Base-by-base conservation (phyloP, 2,888 invertebrate species). In the Plebejus argus region DNA sequence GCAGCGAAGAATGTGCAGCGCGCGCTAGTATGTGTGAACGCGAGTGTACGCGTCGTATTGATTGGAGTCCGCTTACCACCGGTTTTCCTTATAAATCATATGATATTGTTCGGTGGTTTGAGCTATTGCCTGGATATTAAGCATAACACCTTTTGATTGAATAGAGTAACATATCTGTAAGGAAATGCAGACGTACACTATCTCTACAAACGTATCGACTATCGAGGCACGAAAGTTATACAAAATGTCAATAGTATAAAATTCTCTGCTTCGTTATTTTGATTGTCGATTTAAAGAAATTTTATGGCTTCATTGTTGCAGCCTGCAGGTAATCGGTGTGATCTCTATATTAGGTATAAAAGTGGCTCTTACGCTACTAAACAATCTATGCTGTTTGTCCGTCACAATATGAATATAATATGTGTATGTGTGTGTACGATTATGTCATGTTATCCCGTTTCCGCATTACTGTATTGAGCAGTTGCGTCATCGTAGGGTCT, bases 1-100 rank as follows among this genome's bases (percentile, higher is more conserved):
- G 84, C 84, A 83, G 84, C 85, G 85, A 88, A 86, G 90, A 90
- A 90, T 90, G 90, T 79, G 80, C 79, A 78, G 76, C 45, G 75
- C 76, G 80, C 83, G 84, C 81, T 82, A 76, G 80, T 77, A 72
- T 81, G 79, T 10, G 78, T 78, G 82, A 82, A 79, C 79, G 78
- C 78, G 79, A 78, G 79, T 77, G 72, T 76, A 39, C 75, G 79
- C 77, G 78, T 78, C 77, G 79, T 76, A 79, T 77, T 78, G 72
- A 72, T 56, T 53, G 74, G 74, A 28, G 53, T 49, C 23, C 28
- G 74, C 49, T 72, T 53, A 53, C 66, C 6, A 28, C 45, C n/a
- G 45, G 39, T 45, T 72, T 72, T 72, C 45, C 45, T 72, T 20
- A 72, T 45, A 39, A 45, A 72, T 72, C 39, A 45, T 45, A n/a